Evolutionary conservation across 2,888 invertebrate genomes (phyloP), one percentile per base, ranked within the genome.

Genomic region (Apantesis nais): DNA sequence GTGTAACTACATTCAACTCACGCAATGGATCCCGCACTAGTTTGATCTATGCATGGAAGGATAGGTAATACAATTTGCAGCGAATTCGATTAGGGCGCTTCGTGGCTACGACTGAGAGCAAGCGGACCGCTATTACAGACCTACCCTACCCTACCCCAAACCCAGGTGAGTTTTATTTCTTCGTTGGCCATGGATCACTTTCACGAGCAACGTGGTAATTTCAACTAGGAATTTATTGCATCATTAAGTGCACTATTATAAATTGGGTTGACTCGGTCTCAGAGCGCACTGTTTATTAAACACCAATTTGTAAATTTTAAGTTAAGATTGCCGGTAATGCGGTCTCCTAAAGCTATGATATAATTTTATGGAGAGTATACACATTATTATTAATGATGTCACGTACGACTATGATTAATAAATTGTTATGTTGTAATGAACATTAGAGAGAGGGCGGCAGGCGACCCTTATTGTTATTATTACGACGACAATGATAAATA

Each of bases 221-320:
- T 85, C 85, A 81, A 82, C 83, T 76, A 82, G 83, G 81, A 89
- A 89, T 89, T 89, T 87, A 88, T 88, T 88, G 88, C 86, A 89
- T 89, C 89, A 90, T 90, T 90, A 86, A 89, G 86, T 81, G 83
- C 84, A 86, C 87, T 88, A 88, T 87, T 89, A 89, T 89, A 89
- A 89, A 89, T 89, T 87, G 86, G 84, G 78, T 87, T 85, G 83
- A 87, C 86, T 78, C 79, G 78, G 78, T 78, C 79, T 75, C 76
- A 74, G 66, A 81, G 82, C 83, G 86, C 89, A 88, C 76, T 86
- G 86, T 88, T 86, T 86, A 85, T 85, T 86, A 83, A 86, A 88
- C 79, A 85, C 83, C 85, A 87, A 88, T 88, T 89, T 87, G 84
- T 85, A 77, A 83, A 85, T 83, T 85, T 84, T 78, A 81, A 84